Percentiles rank a stretch among this genome's conserved stretches.
phyloP scores from a whole-genome alignment of 2,113 vertebrate species.

The Alligator sinensis region DNA sequence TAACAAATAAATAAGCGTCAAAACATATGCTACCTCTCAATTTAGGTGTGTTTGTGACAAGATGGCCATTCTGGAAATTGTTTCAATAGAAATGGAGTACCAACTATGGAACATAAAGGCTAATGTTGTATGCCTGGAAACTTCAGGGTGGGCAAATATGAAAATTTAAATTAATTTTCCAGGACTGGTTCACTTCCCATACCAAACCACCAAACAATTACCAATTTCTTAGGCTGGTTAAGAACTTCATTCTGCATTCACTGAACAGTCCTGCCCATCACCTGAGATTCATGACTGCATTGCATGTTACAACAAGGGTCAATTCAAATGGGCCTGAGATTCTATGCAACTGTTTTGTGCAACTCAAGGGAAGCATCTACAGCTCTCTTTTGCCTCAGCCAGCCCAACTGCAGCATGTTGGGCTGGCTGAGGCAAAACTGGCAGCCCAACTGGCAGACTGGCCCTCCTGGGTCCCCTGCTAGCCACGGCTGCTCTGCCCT shows the following conservation, averaged over 20 bases:
- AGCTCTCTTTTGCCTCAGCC: no score
- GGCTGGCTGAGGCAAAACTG: not conserved
- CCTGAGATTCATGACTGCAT: not conserved
- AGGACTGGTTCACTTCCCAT: not conserved
- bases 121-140: not conserved
- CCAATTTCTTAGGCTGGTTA: not conserved
- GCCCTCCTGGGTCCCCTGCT: no score
- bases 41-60: not conserved
- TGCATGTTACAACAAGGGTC: not conserved
- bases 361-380: not conserved
- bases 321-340: not conserved
- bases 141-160: not conserved
- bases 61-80: not conserved
- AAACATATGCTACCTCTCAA: not conserved
- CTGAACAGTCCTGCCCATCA: not conserved
- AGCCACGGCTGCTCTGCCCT: no score
- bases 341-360: not conserved
- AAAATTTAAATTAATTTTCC: not conserved
- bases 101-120: not conserved
- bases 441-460: not conserved
- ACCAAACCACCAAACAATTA: not conserved
- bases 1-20: not conserved
- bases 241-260: fast-evolving
- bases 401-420: no score
- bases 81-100: not conserved